Conservation (phyloP, 2,113 vertebrate genomes). For the Columbina picui region DNA sequence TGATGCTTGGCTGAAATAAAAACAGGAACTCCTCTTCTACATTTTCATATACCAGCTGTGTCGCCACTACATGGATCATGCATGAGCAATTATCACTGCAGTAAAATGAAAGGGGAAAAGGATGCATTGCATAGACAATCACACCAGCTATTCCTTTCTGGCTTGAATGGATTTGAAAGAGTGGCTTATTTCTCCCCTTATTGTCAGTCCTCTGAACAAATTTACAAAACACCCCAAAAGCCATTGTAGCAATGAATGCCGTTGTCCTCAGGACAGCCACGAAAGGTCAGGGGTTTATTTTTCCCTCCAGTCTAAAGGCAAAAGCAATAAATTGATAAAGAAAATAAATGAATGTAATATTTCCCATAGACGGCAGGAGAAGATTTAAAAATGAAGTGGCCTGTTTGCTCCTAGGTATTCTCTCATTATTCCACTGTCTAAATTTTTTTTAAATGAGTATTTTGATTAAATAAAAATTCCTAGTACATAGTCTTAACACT, state of each 20-base stretch:
- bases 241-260: background rate
- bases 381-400: background rate
- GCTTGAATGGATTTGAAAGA: background rate
- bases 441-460: background rate
- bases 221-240: background rate
- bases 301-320: background rate
- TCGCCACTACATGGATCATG: accelerated
- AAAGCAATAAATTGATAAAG: background rate
- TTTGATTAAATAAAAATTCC: conserved; percentile 68
- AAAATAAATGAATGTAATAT: background rate
- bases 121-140: background rate
- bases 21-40: background rate
- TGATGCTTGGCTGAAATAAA: background rate
- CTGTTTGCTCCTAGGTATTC: background rate
- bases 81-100: background rate
- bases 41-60: background rate
- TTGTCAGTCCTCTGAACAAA: background rate
- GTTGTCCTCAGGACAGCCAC: background rate
- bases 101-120: background rate
- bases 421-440: background rate
- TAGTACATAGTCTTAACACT: background rate
- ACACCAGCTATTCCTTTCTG: background rate
- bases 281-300: background rate
- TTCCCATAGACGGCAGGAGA: background rate
- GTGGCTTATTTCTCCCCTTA: background rate